phyloP scores from a whole-genome alignment of 2,113 vertebrate genomes.

The Salvelinus fontinalis region DNA sequence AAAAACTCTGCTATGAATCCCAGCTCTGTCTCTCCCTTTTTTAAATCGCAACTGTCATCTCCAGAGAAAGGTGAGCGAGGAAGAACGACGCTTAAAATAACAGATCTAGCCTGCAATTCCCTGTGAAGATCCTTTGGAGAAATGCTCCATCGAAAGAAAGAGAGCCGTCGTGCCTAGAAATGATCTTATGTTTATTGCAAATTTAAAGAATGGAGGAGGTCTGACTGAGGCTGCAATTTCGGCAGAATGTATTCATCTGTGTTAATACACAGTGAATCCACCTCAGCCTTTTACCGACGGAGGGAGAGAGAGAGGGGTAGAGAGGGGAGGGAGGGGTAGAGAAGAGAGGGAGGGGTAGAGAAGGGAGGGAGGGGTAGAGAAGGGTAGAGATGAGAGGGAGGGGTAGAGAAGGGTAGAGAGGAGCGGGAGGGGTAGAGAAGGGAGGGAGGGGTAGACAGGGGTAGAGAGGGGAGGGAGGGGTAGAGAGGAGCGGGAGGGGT shows the following conservation, averaged over 20 bases:
- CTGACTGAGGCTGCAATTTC: background rate
- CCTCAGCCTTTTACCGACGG: background rate
- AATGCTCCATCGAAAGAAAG: background rate
- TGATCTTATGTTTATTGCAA: constrained; percentile 1
- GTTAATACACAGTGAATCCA: background rate
- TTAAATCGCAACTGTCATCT: constrained; percentile 21
- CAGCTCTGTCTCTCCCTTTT: constrained; percentile 6
- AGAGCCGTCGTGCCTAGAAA: background rate
- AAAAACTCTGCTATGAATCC: constrained; percentile 27
- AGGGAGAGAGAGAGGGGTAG: background rate
- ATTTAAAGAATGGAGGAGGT: background rate
- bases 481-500: too few species aligned
- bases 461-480: too few species aligned
- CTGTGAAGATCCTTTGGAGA: background rate
- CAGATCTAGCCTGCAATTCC: background rate
- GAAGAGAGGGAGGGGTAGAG: too few species aligned
- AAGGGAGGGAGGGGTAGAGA: too few species aligned
- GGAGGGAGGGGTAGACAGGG: too few species aligned
- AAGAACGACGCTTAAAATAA: background rate
- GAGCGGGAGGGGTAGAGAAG: background rate
- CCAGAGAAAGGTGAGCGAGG: background rate
- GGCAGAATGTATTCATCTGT: background rate
- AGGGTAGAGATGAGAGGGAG: too few species aligned
- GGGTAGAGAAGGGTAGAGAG: too few species aligned
- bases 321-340: too few species aligned